Conservation (phyloP, 2,797 vertebrate species). For the Pogonophryne albipinna region DNA sequence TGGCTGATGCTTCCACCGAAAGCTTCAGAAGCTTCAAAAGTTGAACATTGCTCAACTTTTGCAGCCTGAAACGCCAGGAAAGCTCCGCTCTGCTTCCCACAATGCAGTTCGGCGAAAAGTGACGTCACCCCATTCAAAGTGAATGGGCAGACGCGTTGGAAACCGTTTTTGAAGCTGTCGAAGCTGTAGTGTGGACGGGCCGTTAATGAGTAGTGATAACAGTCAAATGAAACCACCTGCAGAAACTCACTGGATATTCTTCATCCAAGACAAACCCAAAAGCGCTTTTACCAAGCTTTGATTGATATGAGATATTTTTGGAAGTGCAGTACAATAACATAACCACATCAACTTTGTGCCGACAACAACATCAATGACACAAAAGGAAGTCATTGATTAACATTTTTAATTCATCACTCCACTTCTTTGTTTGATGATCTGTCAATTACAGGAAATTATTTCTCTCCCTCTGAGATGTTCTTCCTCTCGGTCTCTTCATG, state of each 20-base stretch:
- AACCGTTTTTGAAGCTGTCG: too few species aligned
- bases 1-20: too few species aligned
- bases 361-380: constrained; percentile 38
- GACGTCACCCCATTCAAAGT: too few species aligned
- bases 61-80: too few species aligned
- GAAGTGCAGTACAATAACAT: constrained; percentile 14
- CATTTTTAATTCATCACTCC: constrained; percentile 41
- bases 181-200: too few species aligned
- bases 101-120: too few species aligned
- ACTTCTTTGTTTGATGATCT: constrained; percentile 53
- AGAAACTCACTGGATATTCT: background rate
- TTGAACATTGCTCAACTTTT: too few species aligned
- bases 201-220: background rate
- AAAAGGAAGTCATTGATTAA: constrained; percentile 39
- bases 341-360: constrained; percentile 3
- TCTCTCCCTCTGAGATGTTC: constrained; percentile 40
- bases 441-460: constrained; percentile 63
- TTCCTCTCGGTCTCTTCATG: constrained; percentile 52
- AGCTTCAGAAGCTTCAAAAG: too few species aligned
- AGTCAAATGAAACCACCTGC: background rate
- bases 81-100: too few species aligned
- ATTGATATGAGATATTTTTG: constrained; percentile 31
- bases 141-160: too few species aligned
- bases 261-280: background rate
- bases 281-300: background rate